phyloP scores from a whole-genome alignment of 2,888 invertebrate genomes.

The Parthenolecanium corni region DNA sequence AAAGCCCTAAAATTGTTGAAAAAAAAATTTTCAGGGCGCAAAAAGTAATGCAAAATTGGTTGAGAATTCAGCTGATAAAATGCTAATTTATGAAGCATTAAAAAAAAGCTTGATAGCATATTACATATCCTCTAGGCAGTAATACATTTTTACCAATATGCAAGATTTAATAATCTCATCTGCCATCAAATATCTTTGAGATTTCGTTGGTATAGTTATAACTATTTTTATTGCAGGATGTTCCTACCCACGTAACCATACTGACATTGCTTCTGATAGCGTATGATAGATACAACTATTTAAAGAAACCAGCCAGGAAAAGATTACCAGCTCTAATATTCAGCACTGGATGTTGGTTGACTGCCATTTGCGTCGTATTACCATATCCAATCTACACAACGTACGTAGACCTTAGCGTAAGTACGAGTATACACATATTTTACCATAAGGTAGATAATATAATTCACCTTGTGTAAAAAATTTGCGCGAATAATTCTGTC shows the following conservation, averaged over 20 bases:
- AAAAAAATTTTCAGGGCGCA: too few relatives aligned
- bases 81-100: too few relatives aligned
- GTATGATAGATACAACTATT: slow-evolving; percentile 53
- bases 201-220: too few relatives aligned
- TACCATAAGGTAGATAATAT: not conserved
- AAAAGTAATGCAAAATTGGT: too few relatives aligned
- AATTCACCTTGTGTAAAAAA: not conserved
- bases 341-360: slow-evolving; percentile 57
- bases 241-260: slow-evolving; percentile 57
- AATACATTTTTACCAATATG: too few relatives aligned
- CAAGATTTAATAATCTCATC: too few relatives aligned
- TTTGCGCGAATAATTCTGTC: not conserved
- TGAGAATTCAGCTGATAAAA: too few relatives aligned
- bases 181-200: too few relatives aligned
- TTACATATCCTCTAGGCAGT: too few relatives aligned
- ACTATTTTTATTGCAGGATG: slow-evolving; percentile 53
- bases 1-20: too few relatives aligned
- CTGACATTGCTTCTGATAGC: slow-evolving; percentile 56
- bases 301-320: slow-evolving; percentile 52
- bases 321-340: slow-evolving; percentile 56
- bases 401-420: slow-evolving; percentile 54
- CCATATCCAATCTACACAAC: slow-evolving; percentile 62
- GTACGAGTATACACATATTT: slow-evolving; percentile 34
- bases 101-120: too few relatives aligned
- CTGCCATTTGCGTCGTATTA: slow-evolving; percentile 55